These are phyloP conservation scores for Trichosurus vulpecula DNA, from an alignment of 2,797 vertebrate genomes.

Conservation along the genomic window DNA sequence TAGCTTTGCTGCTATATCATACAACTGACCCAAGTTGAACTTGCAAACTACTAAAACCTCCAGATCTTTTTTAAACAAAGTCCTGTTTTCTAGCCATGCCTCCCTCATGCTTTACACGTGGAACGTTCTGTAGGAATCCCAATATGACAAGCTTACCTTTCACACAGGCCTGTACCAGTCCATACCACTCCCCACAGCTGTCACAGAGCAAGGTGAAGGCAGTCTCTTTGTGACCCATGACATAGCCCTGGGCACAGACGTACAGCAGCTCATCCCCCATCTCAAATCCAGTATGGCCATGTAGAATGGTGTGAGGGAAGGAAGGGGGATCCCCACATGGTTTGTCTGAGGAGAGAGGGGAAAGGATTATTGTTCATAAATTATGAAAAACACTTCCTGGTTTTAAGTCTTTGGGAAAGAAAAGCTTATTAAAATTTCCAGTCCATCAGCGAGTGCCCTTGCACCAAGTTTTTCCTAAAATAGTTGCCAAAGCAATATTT, in stretches of 20 bases:
- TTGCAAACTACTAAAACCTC: not conserved
- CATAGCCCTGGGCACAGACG: constrained; percentile 88
- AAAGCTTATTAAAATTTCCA: not conserved
- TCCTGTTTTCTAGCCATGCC: not conserved
- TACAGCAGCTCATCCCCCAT: constrained; percentile 95
- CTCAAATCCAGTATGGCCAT: constrained; percentile 90
- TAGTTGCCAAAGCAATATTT: not conserved
- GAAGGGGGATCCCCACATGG: constrained; percentile 93
- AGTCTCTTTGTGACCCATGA: constrained; percentile 85
- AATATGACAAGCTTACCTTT: constrained; percentile 87
- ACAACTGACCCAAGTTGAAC: not conserved
- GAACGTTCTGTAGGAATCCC: fast-evolving
- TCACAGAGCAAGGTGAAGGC: constrained; percentile 94
- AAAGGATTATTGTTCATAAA: constrained; percentile 18
- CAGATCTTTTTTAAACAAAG: not conserved
- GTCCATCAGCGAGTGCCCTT: too few relatives aligned
- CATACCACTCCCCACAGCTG: constrained; percentile 97
- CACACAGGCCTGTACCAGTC: constrained; percentile 92
- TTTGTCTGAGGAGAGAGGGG: constrained; percentile 83
- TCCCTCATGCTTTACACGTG: not conserved
- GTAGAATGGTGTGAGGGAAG: constrained; percentile 92
- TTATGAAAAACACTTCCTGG: not conserved
- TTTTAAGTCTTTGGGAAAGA: not conserved
- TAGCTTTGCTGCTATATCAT: not conserved
- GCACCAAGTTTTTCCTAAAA: not conserved